phyloP scores from a whole-genome alignment of 2,113 vertebrate genomes.

The Tetraodon nigroviridis region DNA sequence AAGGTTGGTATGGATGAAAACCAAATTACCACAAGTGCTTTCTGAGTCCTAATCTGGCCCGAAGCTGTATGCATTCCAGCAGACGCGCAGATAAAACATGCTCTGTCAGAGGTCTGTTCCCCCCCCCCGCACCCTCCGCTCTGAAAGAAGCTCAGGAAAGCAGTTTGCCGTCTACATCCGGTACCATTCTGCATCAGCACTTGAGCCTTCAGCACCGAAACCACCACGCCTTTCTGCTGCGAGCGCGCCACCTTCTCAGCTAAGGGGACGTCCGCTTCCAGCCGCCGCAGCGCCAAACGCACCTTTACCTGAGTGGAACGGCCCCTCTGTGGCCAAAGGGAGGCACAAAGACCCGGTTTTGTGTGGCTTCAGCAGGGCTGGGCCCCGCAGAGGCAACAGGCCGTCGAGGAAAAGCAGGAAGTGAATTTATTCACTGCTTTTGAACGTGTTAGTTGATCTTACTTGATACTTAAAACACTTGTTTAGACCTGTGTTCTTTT shows the following conservation, averaged over 20 bases:
- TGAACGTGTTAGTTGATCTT: slow-evolving; percentile 9
- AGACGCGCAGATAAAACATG: slow-evolving; percentile 59
- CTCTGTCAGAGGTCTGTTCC: slow-evolving; percentile 52
- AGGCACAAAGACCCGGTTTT: slow-evolving; percentile 47
- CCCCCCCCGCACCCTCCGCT: neutral
- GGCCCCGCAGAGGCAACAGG: slow-evolving; percentile 31
- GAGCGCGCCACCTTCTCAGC: neutral
- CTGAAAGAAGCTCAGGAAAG: slow-evolving; percentile 27
- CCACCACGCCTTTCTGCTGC: slow-evolving; percentile 21
- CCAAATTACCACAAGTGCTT: slow-evolving; percentile 34
- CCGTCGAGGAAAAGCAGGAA: slow-evolving; percentile 58
- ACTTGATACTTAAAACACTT: slow-evolving; percentile 5
- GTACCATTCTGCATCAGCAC: slow-evolving; percentile 52
- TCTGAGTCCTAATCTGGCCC: slow-evolving; percentile 35
- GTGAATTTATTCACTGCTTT: slow-evolving; percentile 21
- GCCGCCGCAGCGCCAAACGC: no score
- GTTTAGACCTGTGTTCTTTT: neutral
- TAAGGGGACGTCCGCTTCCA: neutral
- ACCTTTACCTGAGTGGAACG: slow-evolving; percentile 25
- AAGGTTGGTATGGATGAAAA: slow-evolving; percentile 14
- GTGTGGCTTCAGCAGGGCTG: slow-evolving; percentile 40
- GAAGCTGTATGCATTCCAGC: slow-evolving; percentile 56
- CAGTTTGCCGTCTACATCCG: slow-evolving; percentile 34
- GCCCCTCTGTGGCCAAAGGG: slow-evolving; percentile 8
- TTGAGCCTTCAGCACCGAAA: slow-evolving; percentile 34